Conservation (phyloP, 2,113 vertebrate species). For the Tympanuchus pallidicinctus region DNA sequence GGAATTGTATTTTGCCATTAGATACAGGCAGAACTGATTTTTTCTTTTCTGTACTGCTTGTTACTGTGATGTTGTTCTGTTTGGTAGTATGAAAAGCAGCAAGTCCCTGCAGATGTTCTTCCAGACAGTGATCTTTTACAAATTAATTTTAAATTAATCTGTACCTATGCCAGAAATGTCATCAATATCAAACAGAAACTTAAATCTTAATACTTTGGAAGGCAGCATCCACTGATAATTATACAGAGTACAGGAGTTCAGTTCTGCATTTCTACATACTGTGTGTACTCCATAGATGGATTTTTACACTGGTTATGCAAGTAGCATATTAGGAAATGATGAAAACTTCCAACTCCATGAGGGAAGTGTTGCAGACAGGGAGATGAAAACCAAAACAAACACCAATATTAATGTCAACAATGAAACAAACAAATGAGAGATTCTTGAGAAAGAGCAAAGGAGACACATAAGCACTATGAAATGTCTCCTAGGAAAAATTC, state of each 20-base stretch:
- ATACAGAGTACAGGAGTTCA: background rate
- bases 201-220: background rate
- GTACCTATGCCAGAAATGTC: background rate
- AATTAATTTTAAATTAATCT: conserved; percentile 24
- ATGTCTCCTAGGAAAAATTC: background rate
- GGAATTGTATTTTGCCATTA: background rate
- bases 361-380: background rate
- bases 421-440: background rate
- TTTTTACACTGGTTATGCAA: background rate
- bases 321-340: background rate
- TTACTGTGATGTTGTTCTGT: background rate
- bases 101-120: background rate
- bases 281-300: background rate
- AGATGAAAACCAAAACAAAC: background rate
- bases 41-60: background rate
- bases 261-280: background rate
- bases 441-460: background rate
- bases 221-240: background rate
- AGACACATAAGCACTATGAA: background rate
- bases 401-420: background rate
- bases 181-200: background rate
- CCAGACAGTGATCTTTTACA: background rate
- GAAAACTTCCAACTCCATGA: background rate
- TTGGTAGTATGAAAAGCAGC: background rate
- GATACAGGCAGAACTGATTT: background rate